Evolutionary conservation across 2,888 invertebrate species (phyloP).

Genomic region (Acanthosepion pharaonis): DNA sequence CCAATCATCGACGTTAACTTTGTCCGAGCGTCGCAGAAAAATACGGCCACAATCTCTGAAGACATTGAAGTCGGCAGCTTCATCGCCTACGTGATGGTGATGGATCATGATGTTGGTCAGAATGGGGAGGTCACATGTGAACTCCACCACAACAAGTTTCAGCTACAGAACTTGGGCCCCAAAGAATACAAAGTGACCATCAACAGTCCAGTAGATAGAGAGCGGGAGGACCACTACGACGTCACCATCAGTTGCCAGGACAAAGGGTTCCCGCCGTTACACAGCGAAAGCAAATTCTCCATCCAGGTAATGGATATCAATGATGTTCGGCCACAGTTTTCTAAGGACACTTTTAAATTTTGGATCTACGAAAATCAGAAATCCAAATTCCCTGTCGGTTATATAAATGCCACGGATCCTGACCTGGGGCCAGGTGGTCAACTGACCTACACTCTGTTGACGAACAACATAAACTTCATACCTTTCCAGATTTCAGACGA

Average conservation of each 20-base stretch:
- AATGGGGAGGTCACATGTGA: background rate
- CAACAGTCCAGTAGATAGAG: background rate
- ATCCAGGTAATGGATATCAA: background rate
- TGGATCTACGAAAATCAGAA: slow-evolving; percentile 7
- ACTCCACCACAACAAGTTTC: slow-evolving; percentile 18
- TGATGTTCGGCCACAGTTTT: slow-evolving; percentile 33
- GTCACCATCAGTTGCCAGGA: slow-evolving; percentile 13
- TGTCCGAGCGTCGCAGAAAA: background rate
- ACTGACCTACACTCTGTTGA: background rate
- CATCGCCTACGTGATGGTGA: background rate
- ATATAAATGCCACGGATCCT: background rate
- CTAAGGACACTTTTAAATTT: background rate
- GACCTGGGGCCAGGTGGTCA: background rate
- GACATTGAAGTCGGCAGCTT: background rate
- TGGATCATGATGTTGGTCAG: background rate
- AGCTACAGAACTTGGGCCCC: background rate
- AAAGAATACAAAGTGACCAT: slow-evolving; percentile 6
- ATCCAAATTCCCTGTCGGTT: background rate
- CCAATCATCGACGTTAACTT: background rate
- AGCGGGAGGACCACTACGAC: background rate
- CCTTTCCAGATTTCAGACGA: background rate
- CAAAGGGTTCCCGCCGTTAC: slow-evolving; percentile 33
- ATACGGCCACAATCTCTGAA: background rate
- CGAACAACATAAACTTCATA: background rate
- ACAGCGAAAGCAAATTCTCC: slow-evolving; percentile 1